Percentiles rank a stretch among this genome's conserved stretches.
Conservation (phyloP, 2,113 vertebrate genomes). For the Reinhardtius hippoglossoides region DNA sequence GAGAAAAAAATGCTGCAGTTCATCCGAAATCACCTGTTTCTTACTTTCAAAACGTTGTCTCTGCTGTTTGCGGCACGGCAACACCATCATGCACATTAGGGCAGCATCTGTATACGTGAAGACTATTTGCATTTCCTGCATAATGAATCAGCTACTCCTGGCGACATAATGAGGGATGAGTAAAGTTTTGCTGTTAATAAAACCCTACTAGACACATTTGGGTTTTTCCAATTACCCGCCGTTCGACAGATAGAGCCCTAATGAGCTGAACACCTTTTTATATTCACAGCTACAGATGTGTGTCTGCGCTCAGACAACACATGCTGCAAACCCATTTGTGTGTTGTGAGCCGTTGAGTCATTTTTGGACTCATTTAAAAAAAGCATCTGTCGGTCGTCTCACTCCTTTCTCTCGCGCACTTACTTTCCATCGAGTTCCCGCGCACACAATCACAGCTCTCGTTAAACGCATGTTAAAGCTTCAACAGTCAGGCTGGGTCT, state of each 20-base stretch:
- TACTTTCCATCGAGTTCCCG: background rate
- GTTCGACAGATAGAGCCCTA: slow-evolving; percentile 24
- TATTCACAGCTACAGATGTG: background rate
- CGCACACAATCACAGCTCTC: slow-evolving; percentile 27
- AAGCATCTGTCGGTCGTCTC: slow-evolving; percentile 14
- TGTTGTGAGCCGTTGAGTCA: slow-evolving; percentile 38
- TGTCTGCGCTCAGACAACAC: background rate
- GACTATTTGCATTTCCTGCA: slow-evolving; percentile 36
- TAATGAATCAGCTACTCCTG: slow-evolving; percentile 39
- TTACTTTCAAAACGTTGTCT: slow-evolving; percentile 9
- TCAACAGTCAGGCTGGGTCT: slow-evolving; percentile 16
- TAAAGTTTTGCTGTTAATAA: slow-evolving; percentile 19
- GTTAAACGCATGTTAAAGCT: slow-evolving; percentile 45
- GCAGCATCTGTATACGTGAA: slow-evolving; percentile 11
- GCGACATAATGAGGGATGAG: slow-evolving; percentile 31
- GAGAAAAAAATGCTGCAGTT: slow-evolving; percentile 8
- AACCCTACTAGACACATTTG: slow-evolving; percentile 32
- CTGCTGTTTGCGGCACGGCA: slow-evolving; percentile 1
- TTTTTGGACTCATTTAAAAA: slow-evolving; percentile 44
- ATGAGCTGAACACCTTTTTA: slow-evolving; percentile 37
- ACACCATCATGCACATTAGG: background rate
- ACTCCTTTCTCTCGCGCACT: too few species aligned
- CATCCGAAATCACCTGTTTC: slow-evolving; percentile 29
- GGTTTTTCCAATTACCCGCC: slow-evolving; percentile 25
- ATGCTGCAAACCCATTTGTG: slow-evolving; percentile 10